Conservation (phyloP, 2,113 vertebrate species). For the Mobula birostris region DNA sequence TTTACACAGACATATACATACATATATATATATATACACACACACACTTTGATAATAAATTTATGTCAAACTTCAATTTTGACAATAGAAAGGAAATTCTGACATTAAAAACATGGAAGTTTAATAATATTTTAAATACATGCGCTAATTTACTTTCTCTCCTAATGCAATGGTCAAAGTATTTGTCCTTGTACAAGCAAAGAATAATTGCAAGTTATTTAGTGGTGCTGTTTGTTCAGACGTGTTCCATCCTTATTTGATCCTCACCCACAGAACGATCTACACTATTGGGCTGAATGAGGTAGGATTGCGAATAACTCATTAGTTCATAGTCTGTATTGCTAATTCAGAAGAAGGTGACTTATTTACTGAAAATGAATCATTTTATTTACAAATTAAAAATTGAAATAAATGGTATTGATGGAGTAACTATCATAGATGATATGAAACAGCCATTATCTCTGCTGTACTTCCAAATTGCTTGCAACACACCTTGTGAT, state of each 20-base stretch:
- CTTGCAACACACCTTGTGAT: background rate
- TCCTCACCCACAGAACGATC: background rate
- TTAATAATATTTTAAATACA: background rate
- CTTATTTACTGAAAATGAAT: background rate
- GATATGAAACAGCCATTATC: background rate
- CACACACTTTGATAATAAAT: too few relatives aligned
- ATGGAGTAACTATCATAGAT: background rate
- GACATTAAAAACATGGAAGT: background rate
- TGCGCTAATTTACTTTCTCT: background rate
- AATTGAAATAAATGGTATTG: background rate
- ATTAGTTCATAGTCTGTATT: background rate
- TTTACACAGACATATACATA: too few relatives aligned
- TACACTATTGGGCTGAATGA: background rate
- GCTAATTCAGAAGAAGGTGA: background rate
- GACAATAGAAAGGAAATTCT: background rate
- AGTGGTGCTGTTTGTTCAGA: background rate
- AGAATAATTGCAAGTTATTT: background rate
- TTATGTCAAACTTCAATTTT: background rate
- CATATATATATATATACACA: too few relatives aligned
- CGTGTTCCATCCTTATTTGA: background rate
- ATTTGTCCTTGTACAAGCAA: background rate
- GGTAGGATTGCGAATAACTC: background rate
- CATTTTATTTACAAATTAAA: background rate
- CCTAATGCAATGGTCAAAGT: background rate
- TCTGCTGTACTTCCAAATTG: background rate